A percentile compares a stretch with the other conserved stretches of the same genome.
These are phyloP conservation scores for Andrena cerasifolii DNA, from an alignment of 1,140 invertebrate species.

Conservation along the genomic window DNA sequence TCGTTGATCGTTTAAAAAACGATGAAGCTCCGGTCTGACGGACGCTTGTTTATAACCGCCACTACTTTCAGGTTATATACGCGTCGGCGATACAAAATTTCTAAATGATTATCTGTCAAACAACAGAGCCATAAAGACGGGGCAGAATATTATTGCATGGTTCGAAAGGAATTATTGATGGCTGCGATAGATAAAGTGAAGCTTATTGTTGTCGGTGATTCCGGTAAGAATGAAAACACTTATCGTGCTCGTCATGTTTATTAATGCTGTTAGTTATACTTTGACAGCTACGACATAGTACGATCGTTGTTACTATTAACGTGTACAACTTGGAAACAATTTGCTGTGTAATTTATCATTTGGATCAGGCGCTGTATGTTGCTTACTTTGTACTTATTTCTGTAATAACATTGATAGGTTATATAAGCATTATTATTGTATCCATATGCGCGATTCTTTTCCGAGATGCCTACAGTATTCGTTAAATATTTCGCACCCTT, in stretches of 20 bases:
- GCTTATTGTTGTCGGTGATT: constrained; percentile 96
- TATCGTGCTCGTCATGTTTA: neutral
- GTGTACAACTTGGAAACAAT: neutral
- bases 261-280: neutral
- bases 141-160: neutral
- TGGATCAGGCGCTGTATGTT: neutral
- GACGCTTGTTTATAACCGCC: constrained; percentile 44
- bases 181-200: constrained; percentile 93
- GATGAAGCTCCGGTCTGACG: neutral
- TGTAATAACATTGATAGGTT: constrained; percentile 3
- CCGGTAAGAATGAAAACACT: constrained; percentile 84
- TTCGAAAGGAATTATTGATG: constrained; percentile 79
- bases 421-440: constrained; percentile 3
- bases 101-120: constrained; percentile 40
- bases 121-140: neutral
- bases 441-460: constrained; percentile 9
- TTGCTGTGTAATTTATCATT: constrained; percentile 5
- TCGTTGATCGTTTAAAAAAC: neutral
- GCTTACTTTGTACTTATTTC: constrained; percentile 18
- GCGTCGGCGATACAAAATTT: constrained; percentile 21
- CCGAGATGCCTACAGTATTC: neutral
- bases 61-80: constrained; percentile 48
- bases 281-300: neutral
- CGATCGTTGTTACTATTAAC: neutral
- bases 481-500: constrained; percentile 3